A percentile compares a stretch with the other conserved stretches of the same genome.
Conservation (phyloP, 2,797 vertebrate species). For the Philypnodon macrostomus region DNA sequence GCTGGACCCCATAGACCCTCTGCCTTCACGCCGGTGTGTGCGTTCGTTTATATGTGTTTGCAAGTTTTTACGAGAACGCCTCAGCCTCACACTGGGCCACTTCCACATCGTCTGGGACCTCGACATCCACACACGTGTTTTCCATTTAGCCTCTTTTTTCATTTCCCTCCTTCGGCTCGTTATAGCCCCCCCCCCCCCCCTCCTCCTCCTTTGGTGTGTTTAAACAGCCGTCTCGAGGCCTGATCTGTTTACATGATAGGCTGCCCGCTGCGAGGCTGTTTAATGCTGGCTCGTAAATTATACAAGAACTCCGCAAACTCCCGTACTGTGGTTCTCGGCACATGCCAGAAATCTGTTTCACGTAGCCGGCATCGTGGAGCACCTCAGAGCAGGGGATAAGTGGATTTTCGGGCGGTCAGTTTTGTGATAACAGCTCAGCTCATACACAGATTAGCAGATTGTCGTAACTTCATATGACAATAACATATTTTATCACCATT, state of each 20-base stretch:
- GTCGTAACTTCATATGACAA: no score
- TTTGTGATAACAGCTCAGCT: slow-evolving; percentile 13
- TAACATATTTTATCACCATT: no score
- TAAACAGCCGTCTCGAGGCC: slow-evolving; percentile 72
- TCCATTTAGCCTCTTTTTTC: slow-evolving; percentile 82
- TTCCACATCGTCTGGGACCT: slow-evolving; percentile 78
- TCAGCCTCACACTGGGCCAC: slow-evolving; percentile 79
- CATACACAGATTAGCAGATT: no score
- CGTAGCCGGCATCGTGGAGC: slow-evolving; percentile 39
- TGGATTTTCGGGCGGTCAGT: no score
- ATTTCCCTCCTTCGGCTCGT: slow-evolving; percentile 85
- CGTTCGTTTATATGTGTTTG: slow-evolving; percentile 46
- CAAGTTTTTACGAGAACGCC: slow-evolving; percentile 51
- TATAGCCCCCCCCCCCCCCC: neutral
- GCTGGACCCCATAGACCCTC: slow-evolving; percentile 80
- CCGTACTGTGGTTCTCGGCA: slow-evolving; percentile 51
- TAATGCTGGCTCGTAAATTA: slow-evolving; percentile 74
- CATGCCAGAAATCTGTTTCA: slow-evolving; percentile 65
- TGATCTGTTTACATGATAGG: slow-evolving; percentile 76
- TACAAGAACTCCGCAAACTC: slow-evolving; percentile 64
- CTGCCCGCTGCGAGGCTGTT: slow-evolving; percentile 73
- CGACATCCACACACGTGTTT: slow-evolving; percentile 73
- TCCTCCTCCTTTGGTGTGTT: slow-evolving; percentile 73
- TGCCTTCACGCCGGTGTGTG: slow-evolving; percentile 62
- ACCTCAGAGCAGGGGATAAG: slow-evolving; percentile 24